Base-by-base conservation (phyloP, 2,113 vertebrate species). In the Urocynchramus pylzowi region DNA sequence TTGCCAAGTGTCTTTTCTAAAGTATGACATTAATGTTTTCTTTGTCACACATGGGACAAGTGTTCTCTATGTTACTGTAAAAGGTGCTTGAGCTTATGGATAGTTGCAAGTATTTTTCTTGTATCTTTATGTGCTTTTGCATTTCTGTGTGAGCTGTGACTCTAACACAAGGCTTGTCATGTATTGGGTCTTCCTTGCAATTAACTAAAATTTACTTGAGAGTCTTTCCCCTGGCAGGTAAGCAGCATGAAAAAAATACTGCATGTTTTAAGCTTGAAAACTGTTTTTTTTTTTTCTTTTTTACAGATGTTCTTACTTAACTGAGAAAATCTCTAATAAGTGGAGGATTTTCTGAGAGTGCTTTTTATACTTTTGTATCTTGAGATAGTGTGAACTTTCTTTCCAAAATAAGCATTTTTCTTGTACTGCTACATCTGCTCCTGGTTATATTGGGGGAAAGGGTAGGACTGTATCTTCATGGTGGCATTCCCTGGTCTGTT, bases 371-470 rank as follows among this genome's bases (percentile, higher is more conserved):
- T 42, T 87, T 64, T 71, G 22, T 80, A 2, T 41, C 56, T 91
- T 23, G 2, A 37, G 33, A 18, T 15, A 68, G 3, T 12, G 37
- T 44, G 24, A 90, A 56, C 27, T 52, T 89, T 39, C 44, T 74
- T 90, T 86, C 83, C 33, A 11, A 87, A 89, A 79, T 45, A n/a
- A 80, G 23, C 19, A 3, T 39, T 83, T 84, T 22, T 69, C 50
- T 31, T 45, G 13, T 31, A 11, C 18, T 39, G 56, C 27, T 50
- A 1, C 33, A 6, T 61, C 42, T 57, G 2, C 63, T 42, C 7
- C 6, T 61, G 21, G 37, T 15, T 28, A 0, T 16, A 1, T 0
- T 20, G 13, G 9, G 30, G 39, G 16, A 11, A 11, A 17, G n/a
- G 60, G 6, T 39, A 19, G 75, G 63, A 10, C 37, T 37, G 27